phyloP scores from a whole-genome alignment of 2,888 invertebrate species.

The Metallyticus violacea region DNA sequence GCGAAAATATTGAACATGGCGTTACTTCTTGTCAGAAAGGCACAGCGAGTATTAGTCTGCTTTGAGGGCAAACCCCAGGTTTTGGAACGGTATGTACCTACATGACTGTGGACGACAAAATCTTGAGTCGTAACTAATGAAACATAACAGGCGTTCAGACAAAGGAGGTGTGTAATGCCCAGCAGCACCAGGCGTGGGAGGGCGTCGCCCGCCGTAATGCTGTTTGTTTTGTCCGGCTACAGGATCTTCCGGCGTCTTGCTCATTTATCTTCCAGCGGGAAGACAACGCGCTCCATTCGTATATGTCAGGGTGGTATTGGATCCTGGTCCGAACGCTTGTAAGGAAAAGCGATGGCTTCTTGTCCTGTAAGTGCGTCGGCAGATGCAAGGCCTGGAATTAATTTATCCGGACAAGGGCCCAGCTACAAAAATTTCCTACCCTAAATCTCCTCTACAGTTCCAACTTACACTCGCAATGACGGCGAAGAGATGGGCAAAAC shows the following conservation, averaged over 20 bases:
- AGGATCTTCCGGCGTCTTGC: no score
- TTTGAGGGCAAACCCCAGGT: no score
- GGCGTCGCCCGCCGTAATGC: neutral
- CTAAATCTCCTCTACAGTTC: neutral
- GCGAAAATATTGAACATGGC: no score
- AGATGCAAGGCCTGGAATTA: neutral
- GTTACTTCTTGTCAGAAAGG: no score
- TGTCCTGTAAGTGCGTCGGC: neutral
- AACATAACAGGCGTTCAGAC: neutral
- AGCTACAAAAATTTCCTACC: neutral
- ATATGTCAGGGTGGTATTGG: neutral
- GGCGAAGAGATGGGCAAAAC: neutral
- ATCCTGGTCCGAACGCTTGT: neutral
- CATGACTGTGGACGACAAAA: neutral
- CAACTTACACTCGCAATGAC: no score
- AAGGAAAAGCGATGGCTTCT: neutral
- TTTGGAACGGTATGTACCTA: no score
- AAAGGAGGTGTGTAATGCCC: neutral
- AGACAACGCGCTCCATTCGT: neutral
- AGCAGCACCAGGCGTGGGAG: neutral
- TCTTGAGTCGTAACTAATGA: neutral
- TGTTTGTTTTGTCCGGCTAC: no score
- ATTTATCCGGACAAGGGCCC: neutral
- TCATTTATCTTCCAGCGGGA: neutral
- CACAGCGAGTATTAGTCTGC: no score